A percentile compares a stretch with the other conserved stretches of the same genome.
Evolutionary conservation across 2,888 invertebrate genomes (phyloP).

Genomic region (Tanytarsus gracilentus): DNA sequence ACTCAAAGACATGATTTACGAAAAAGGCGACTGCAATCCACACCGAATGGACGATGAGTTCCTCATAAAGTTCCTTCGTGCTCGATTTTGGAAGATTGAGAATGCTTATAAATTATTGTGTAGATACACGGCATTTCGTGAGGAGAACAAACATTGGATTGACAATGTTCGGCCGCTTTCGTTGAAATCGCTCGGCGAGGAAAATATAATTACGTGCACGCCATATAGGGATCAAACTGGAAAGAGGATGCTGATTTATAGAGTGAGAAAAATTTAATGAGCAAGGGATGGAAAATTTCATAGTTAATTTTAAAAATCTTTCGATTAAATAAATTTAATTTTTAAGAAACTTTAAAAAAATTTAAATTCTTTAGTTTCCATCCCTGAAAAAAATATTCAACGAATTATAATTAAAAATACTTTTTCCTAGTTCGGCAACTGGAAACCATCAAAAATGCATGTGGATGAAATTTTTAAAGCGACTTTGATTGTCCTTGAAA

Average conservation of each 20-base stretch:
- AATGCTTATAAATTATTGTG: conserved; percentile 65
- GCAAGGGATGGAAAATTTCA: no score
- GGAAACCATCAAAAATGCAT: conserved; percentile 59
- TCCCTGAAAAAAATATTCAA: no score
- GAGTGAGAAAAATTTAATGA: conserved; percentile 36
- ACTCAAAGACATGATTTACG: conserved; percentile 63
- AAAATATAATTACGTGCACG: conserved; percentile 60
- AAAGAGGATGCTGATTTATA: conserved; percentile 60
- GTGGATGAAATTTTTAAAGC: conserved; percentile 64
- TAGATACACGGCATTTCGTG: conserved; percentile 66
- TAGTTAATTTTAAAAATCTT: no score
- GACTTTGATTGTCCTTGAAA: conserved; percentile 59
- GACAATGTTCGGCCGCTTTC: conserved; percentile 57
- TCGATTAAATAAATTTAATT: no score
- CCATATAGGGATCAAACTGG: conserved; percentile 69
- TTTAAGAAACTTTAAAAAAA: no score
- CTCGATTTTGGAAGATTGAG: conserved; percentile 61
- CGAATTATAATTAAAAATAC: no score
- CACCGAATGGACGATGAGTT: conserved; percentile 69
- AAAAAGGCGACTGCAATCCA: conserved; percentile 58
- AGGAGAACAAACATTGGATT: conserved; percentile 59
- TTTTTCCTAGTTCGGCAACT: conserved; percentile 54
- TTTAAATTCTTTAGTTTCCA: no score
- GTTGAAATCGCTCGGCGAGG: conserved; percentile 55
- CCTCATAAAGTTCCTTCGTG: conserved; percentile 63